Evolutionary conservation across 2,888 invertebrate genomes (phyloP), one percentile per base, ranked within the genome.

Genomic region (Merodon equestris): DNA sequence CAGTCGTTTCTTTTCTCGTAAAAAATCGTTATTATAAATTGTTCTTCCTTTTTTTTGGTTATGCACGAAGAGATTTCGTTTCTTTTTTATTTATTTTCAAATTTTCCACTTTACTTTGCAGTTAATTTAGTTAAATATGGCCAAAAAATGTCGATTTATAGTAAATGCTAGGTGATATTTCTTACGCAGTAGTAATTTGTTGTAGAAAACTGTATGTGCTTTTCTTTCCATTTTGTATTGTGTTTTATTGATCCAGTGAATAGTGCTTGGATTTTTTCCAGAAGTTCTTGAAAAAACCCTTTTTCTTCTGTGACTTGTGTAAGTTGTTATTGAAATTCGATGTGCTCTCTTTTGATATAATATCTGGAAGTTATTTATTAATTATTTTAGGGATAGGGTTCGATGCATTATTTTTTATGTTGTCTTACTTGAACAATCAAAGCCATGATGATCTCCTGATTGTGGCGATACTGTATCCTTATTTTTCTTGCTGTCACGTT

Each of bases 251-350:
- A 89, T 96, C 96, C 89, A 95, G 90, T 82, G 96, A 96, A 88
- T 95, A 94, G 87, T 95, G 95, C 83, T 95, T 93, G 83, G 95
- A 95, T 85, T 94, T 92, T 89, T 96, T 96, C 96, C 96, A 96
- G 84, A 96, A 93, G 88, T 92, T 95, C 89, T 95, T 94, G 90
- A 96, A 96, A 89, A 96, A 95, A 82, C 96, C 95, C 89, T 94
- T 95, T 88, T 95, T 95, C 90, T 95, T 95, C 83, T 94, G 94
- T 67, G 87, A 84, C 77, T 87, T 88, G 60, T 85, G 85, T 66
- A 77, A 56, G 66, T 85, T 84, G 68, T 83, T 84, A 79, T 83
- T 85, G 51, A 85, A 85, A 63, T 85, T 86, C 71, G 85, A 85
- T 82, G 82, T 83, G 68, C 70, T 83, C 40, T 87, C 87, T 81